These are phyloP conservation scores for Synergus laeviventris DNA, from an alignment of 2,888 invertebrate species.

Conservation along the genomic window DNA sequence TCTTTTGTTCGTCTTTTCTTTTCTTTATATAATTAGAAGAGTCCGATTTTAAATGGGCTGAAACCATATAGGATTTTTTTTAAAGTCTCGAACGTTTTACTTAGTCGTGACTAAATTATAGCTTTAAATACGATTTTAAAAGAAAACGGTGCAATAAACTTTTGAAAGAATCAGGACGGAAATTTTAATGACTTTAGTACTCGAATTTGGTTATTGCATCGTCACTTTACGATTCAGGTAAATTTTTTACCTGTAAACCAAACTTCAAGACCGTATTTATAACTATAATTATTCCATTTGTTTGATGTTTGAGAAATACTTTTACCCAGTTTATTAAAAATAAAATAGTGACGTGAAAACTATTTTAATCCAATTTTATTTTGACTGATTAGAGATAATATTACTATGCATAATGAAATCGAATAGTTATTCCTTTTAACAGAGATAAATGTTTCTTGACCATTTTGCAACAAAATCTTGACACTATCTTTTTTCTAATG, in stretches of 20 bases:
- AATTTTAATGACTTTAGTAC: not conserved
- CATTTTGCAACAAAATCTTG: conserved; percentile 26
- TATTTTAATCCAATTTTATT: not conserved
- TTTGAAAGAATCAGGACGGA: not conserved
- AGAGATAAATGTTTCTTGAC: conserved; percentile 1
- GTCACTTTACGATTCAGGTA: not conserved
- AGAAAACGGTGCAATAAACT: not conserved
- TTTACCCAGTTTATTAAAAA: not conserved
- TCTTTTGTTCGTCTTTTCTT: not conserved
- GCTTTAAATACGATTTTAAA: not conserved
- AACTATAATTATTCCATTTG: not conserved
- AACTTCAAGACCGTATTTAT: not conserved
- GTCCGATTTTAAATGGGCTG: not conserved
- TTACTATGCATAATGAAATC: no score
- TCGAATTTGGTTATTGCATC: not conserved
- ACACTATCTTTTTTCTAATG: conserved; percentile 16
- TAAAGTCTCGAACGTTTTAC: not conserved
- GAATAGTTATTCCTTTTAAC: not conserved
- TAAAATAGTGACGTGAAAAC: not conserved
- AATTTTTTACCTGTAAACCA: not conserved
- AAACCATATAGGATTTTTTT: not conserved
- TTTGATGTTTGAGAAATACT: not conserved
- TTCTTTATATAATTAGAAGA: not conserved
- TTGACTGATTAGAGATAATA: no score
- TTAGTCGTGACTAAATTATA: not conserved